These are phyloP conservation scores for Enteromius afrohamiltoni DNA, from an alignment of 2,797 vertebrate species.

Conservation along the genomic window DNA sequence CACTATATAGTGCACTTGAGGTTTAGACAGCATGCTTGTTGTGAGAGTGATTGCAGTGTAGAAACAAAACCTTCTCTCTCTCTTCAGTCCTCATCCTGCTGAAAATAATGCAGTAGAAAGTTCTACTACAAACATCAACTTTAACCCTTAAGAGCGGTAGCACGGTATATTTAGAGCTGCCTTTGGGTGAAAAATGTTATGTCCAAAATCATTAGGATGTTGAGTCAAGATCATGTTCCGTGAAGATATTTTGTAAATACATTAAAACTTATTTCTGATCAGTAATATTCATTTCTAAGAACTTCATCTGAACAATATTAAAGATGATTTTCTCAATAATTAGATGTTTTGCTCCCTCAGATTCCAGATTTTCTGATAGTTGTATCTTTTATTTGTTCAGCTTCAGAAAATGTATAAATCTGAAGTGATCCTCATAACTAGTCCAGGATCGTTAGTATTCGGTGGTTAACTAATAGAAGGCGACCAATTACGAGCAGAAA, in stretches of 20 bases:
- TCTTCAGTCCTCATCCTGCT: no score
- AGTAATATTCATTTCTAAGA: background rate
- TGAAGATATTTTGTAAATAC: background rate
- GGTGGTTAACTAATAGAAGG: background rate
- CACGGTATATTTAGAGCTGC: no score
- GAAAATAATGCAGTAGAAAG: no score
- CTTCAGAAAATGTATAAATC: background rate
- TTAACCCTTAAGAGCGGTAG: no score
- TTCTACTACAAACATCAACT: no score
- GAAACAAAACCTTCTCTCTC: no score
- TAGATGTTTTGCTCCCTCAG: background rate
- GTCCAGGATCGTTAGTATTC: background rate
- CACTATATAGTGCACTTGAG: no score
- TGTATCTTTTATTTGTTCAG: background rate
- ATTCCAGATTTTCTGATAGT: background rate
- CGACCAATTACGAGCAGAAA: background rate
- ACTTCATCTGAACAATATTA: background rate
- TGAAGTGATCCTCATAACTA: background rate
- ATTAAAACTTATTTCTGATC: background rate
- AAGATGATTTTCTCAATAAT: background rate
- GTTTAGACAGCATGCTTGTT: no score
- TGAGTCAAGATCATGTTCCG: background rate
- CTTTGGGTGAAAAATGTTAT: background rate
- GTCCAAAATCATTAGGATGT: background rate
- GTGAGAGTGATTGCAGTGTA: no score